Percentiles rank a stretch among this genome's conserved stretches.
Evolutionary conservation across 1,140 invertebrate genomes (phyloP).

Genomic region (Archivesica marissinica): DNA sequence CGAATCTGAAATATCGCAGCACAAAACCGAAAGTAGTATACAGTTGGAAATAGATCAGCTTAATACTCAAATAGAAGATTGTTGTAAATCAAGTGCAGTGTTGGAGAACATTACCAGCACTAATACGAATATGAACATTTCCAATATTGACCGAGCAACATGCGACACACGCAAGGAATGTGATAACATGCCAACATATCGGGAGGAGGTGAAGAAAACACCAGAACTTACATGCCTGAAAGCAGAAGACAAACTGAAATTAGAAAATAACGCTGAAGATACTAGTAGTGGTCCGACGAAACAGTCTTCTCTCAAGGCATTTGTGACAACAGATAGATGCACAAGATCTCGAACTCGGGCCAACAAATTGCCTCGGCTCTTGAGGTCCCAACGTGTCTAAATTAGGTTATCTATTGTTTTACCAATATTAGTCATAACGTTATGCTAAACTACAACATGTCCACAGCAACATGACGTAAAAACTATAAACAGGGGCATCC

Average conservation of each 20-base stretch:
- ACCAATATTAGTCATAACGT: too few relatives aligned
- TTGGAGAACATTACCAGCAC: neutral
- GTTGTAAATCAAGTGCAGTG: neutral
- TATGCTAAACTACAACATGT: too few relatives aligned
- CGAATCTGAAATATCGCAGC: too few relatives aligned
- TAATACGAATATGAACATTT: too few relatives aligned
- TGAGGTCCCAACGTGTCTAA: too few relatives aligned
- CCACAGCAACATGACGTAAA: too few relatives aligned
- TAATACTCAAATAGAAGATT: neutral
- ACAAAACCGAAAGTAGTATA: neutral
- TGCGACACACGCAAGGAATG: neutral
- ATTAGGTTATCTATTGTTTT: too few relatives aligned
- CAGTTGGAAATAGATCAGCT: neutral
- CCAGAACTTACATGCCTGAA: neutral
- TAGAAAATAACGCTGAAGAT: neutral
- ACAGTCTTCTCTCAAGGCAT: neutral
- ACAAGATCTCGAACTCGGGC: neutral
- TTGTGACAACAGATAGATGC: neutral
- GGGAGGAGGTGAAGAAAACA: neutral
- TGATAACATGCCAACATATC: neutral
- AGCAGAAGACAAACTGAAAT: too few relatives aligned
- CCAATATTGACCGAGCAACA: too few relatives aligned
- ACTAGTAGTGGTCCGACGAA: too few relatives aligned
- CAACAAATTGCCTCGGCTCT: neutral
- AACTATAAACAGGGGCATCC: too few relatives aligned